phyloP scores from a whole-genome alignment of 2,113 vertebrate species.

The Callospermophilus lateralis region DNA sequence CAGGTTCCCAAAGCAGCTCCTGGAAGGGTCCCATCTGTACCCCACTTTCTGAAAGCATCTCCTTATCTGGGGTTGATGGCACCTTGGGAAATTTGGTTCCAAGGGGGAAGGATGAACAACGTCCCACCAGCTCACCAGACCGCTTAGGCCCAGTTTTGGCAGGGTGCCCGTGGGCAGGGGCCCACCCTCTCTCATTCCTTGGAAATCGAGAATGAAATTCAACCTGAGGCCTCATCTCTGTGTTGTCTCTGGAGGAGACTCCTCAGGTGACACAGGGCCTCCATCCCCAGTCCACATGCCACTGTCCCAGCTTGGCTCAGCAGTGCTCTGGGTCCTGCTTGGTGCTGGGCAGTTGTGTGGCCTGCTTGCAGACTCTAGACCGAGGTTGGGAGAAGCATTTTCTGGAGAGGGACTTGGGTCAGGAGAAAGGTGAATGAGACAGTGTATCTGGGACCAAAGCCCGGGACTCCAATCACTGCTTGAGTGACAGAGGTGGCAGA shows the following conservation, averaged over 20 bases:
- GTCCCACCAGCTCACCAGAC: not conserved
- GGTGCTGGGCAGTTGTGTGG: not conserved
- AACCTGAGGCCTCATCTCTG: not conserved
- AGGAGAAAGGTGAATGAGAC: not conserved
- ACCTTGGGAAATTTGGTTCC: not conserved
- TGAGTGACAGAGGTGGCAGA: not conserved
- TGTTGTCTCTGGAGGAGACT: not conserved
- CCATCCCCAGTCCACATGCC: not conserved
- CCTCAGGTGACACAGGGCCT: not conserved
- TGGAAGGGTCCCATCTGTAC: not conserved
- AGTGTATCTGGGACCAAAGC: not conserved
- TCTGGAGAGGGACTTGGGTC: not conserved
- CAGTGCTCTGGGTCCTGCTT: not conserved
- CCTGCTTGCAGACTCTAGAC: not conserved
- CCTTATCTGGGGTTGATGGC: not conserved
- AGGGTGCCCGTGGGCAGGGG: not conserved
- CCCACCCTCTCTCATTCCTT: not conserved
- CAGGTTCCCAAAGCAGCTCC: not conserved
- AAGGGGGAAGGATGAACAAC: not conserved
- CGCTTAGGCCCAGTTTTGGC: not conserved
- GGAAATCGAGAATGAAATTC: conserved; percentile 7
- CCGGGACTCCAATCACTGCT: not conserved
- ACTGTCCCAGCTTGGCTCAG: not conserved
- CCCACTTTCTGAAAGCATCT: not conserved
- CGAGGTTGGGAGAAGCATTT: not conserved